Evolutionary conservation across 2,888 invertebrate species (phyloP).

Genomic region (Drosophila pseudotakahashii): DNA sequence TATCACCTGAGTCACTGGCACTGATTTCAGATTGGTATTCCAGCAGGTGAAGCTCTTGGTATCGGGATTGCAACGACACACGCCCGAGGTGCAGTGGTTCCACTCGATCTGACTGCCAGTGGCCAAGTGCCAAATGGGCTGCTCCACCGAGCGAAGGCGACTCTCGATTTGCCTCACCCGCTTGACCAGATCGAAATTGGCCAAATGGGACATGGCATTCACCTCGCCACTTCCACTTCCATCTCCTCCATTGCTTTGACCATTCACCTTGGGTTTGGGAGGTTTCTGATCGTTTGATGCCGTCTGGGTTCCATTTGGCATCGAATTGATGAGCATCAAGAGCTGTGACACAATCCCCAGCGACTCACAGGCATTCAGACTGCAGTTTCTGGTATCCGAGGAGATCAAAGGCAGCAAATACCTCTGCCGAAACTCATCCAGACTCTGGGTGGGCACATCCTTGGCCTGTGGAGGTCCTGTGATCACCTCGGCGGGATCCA

Average conservation of each 20-base stretch:
- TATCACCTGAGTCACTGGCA: constrained; percentile 87
- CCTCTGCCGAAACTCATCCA: constrained; percentile 76
- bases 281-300: not conserved
- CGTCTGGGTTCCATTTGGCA: constrained; percentile 40
- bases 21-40: constrained; percentile 86
- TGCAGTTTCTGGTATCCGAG: constrained; percentile 80
- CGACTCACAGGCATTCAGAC: constrained; percentile 85
- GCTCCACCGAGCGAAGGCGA: constrained; percentile 87
- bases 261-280: not conserved
- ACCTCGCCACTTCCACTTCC: constrained; percentile 26
- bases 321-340: constrained; percentile 69
- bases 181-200: constrained; percentile 73
- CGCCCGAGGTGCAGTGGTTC: constrained; percentile 87
- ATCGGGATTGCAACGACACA: constrained; percentile 88
- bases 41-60: constrained; percentile 88
- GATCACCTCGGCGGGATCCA: constrained; percentile 14
- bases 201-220: constrained; percentile 57
- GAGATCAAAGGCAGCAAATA: constrained; percentile 71
- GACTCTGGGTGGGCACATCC: constrained; percentile 47
- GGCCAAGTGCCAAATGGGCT: constrained; percentile 87
- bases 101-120: constrained; percentile 85
- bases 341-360: constrained; percentile 83
- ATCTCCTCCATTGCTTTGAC: constrained; percentile 20
- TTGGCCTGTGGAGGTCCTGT: constrained; percentile 4
- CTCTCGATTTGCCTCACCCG: constrained; percentile 86